Evolutionary conservation across 2,797 vertebrate species (phyloP).

Genomic region (Geotrypetes seraphini): DNA sequence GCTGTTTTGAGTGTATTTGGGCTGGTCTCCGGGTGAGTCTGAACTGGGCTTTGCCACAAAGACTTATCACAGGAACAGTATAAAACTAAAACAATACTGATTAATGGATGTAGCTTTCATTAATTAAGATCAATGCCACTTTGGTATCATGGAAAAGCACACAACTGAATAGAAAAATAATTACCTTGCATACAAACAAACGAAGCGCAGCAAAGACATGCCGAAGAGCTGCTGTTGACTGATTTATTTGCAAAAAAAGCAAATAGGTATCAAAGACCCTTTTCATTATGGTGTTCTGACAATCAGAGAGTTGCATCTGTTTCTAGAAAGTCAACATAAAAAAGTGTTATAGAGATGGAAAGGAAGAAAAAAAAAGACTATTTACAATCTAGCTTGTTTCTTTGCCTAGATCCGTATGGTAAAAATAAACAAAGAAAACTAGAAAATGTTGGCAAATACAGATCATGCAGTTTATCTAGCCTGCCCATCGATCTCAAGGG

Average conservation of each 20-base stretch:
- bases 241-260: slow-evolving; percentile 95
- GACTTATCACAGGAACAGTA: too few relatives aligned
- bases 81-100: neutral
- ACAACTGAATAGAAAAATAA: neutral
- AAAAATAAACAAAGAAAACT: too few relatives aligned
- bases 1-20: too few relatives aligned
- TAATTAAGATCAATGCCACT: neutral
- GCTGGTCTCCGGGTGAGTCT: too few relatives aligned
- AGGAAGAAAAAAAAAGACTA: too few relatives aligned
- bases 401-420: too few relatives aligned
- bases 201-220: slow-evolving; percentile 88
- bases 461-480: too few relatives aligned
- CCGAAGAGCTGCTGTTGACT: slow-evolving; percentile 79
- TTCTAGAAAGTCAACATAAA: slow-evolving; percentile 57
- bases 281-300: slow-evolving; percentile 88
- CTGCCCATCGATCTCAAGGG: too few relatives aligned
- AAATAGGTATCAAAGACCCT: slow-evolving; percentile 94
- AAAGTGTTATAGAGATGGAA: too few relatives aligned
- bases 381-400: too few relatives aligned
- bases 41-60: too few relatives aligned
- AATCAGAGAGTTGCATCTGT: slow-evolving; percentile 81
- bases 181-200: slow-evolving; percentile 89
- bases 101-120: neutral
- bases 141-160: neutral
- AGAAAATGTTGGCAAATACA: too few relatives aligned